These are phyloP conservation scores for Anomalospiza imberbis DNA, from an alignment of 2,797 vertebrate genomes.

Conservation along the genomic window DNA sequence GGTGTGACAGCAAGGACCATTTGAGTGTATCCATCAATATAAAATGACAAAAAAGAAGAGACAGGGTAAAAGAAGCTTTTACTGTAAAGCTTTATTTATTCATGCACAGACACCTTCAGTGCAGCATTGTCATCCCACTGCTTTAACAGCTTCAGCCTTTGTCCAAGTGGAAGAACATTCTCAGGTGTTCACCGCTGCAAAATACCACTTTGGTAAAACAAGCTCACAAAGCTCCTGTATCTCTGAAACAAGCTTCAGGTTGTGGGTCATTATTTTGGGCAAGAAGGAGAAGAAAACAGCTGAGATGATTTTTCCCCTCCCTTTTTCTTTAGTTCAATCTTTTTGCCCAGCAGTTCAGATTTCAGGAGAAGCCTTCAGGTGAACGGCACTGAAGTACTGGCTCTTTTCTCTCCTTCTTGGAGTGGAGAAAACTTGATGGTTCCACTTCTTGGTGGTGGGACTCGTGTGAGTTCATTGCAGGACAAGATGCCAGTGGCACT, in stretches of 20 bases:
- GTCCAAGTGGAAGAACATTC: background rate
- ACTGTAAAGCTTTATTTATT: background rate
- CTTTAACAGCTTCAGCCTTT: background rate
- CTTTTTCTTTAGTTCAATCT: background rate
- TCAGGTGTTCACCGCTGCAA: rapidly evolving
- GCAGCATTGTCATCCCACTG: background rate
- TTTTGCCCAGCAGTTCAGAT: background rate
- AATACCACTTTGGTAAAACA: background rate
- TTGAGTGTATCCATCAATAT: background rate
- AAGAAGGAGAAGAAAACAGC: background rate
- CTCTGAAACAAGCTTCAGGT: background rate
- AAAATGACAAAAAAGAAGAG: background rate
- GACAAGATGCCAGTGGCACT: background rate
- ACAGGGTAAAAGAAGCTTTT: background rate
- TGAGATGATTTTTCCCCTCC: background rate
- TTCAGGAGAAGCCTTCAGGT: background rate
- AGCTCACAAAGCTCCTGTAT: background rate
- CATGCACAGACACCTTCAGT: background rate
- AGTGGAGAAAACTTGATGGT: too few relatives aligned
- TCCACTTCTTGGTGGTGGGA: rapidly evolving
- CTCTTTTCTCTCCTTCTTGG: background rate
- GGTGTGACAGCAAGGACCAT: background rate
- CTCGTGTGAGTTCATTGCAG: rapidly evolving
- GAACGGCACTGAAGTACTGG: background rate
- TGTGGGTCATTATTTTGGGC: background rate